Evolutionary conservation across 2,888 invertebrate genomes (phyloP).

Genomic region (Chirona hameri): DNA sequence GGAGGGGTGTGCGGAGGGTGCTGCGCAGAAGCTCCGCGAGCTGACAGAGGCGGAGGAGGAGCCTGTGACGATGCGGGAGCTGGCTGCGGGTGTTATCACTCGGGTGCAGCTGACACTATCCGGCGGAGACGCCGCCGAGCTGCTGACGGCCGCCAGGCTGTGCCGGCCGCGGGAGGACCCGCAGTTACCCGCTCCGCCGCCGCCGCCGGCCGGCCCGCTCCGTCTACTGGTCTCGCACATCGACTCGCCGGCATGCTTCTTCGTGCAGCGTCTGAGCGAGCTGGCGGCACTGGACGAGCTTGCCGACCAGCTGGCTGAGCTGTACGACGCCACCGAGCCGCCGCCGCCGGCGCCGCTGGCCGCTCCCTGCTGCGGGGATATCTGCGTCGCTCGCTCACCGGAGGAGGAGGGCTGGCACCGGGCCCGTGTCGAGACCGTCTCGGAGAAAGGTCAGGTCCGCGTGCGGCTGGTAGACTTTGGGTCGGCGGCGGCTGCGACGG

Average conservation of each 20-base stretch:
- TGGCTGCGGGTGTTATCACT: background rate
- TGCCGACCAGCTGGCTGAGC: background rate
- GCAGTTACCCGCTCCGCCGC: background rate
- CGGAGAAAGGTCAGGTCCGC: background rate
- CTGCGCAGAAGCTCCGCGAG: background rate
- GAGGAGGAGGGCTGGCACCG: slow-evolving; percentile 8
- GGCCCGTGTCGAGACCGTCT: background rate
- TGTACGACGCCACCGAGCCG: background rate
- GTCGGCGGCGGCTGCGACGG: background rate
- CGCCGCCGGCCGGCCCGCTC: background rate
- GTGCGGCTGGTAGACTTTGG: background rate
- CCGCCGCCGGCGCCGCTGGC: background rate
- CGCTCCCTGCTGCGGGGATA: background rate
- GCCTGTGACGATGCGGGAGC: background rate
- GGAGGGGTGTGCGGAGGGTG: background rate
- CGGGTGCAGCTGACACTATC: background rate
- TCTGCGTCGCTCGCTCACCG: background rate
- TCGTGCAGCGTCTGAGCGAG: background rate
- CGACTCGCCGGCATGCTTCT: background rate
- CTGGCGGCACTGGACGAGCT: slow-evolving; percentile 1
- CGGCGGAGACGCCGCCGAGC: background rate
- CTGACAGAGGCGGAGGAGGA: background rate
- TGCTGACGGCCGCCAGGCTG: background rate
- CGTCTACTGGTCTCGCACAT: background rate
- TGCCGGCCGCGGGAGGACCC: background rate